Base-by-base conservation (phyloP, 2,888 invertebrate species). In the Cryptus armator region DNA sequence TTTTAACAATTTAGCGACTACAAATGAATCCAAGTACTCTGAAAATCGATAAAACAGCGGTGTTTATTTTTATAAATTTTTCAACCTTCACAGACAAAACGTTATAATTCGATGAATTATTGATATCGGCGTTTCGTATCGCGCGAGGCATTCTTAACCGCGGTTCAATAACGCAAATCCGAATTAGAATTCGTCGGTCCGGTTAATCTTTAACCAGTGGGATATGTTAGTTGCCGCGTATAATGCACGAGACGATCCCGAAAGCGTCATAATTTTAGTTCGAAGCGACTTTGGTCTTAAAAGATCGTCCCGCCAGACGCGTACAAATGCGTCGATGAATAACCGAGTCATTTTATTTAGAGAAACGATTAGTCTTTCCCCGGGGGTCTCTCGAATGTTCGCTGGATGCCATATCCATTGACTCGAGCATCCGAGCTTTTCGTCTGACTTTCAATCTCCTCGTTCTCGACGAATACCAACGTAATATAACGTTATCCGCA, bases 271-370 rank as follows among this genome's bases (percentile, higher is more conserved):
- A 83, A 74, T 75, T 75, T 53, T 56, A 43, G 68, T 44, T 53
- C 19, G 46, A 53, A 48, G 59, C 6, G 51, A 67, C 29, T 67
- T 53, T 78, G 86, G 81, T 84, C 80, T 84, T 85, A 84, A 88
- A 85, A 87, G 84, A 86, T 87, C 84, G 84, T 84, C 83, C 74
- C 85, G 83, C 79, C 80, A 66, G 93, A 92, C 93, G 91, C 90
- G 92, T 92, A 93, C 92, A 93, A 93, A 93, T 93, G 91, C 91
- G 91, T 90, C 93, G 93, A 93, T 93, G 93, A 92, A 93, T 93
- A 93, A 93, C 92, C 92, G 89, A 92, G 93, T 93, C 92, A 93
- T 92, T 93, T 93, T 93, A 93, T 93, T 92, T 93, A 91, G 91
- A 92, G 92, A 93, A 92, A 90, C 92, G 90, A 93, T 93, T 87